phyloP scores from a whole-genome alignment of 1,140 invertebrate genomes.

The Psix sp. region DNA sequence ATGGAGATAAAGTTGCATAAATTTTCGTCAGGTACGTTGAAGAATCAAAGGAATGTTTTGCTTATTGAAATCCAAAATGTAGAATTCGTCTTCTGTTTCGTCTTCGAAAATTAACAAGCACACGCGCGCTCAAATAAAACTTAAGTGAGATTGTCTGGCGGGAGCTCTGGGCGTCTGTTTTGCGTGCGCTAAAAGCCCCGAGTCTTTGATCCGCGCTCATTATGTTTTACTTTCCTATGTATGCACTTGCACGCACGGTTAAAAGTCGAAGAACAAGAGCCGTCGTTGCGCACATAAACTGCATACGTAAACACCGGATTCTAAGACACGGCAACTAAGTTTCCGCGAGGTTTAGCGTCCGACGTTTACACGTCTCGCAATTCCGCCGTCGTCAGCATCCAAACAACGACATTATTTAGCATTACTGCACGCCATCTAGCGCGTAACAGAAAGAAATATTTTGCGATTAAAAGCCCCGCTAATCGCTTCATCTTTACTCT shows the following conservation, averaged over 20 bases:
- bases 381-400: conserved; percentile 5
- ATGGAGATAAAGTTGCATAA: no score
- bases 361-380: conserved; percentile 18
- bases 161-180: conserved; percentile 36
- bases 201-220: conserved; percentile 43
- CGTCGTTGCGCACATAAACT: conserved; percentile 34
- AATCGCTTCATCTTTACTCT: not conserved
- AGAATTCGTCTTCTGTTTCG: no score
- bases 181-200: conserved; percentile 38
- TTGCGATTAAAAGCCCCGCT: conserved; percentile 23
- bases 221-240: conserved; percentile 39
- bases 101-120: not conserved
- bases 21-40: no score
- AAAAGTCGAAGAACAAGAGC: conserved; percentile 48
- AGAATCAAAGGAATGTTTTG: no score
- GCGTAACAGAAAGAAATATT: conserved; percentile 35
- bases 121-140: not conserved
- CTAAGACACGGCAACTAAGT: conserved; percentile 35
- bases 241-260: conserved; percentile 45
- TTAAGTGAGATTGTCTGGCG: no score
- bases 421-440: no score
- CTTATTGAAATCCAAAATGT: no score
- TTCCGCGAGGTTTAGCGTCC: conserved; percentile 18
- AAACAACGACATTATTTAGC: conserved; percentile 13
- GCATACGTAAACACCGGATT: conserved; percentile 36